These are phyloP conservation scores for Lagenorhynchus albirostris DNA, from an alignment of 2,113 vertebrate genomes.

Conservation along the genomic window DNA sequence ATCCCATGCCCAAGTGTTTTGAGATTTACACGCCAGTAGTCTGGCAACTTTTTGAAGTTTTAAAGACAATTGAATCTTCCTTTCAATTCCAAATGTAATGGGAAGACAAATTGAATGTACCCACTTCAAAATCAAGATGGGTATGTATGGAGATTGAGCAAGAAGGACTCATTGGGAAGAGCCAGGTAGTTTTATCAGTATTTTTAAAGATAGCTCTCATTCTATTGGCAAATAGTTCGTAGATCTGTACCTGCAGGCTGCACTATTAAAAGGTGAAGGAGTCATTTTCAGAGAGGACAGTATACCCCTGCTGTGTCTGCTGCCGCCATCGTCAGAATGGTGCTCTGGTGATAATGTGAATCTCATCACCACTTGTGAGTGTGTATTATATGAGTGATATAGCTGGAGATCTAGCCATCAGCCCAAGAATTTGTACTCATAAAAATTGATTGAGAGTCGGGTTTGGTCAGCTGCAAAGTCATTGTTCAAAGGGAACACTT, in stretches of 20 bases:
- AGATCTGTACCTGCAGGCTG: slow-evolving; percentile 52
- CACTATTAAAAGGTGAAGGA: slow-evolving; percentile 65
- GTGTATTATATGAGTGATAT: slow-evolving; percentile 59
- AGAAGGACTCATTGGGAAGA: slow-evolving; percentile 29
- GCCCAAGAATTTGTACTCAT: slow-evolving; percentile 58
- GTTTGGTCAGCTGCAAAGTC: slow-evolving; percentile 64
- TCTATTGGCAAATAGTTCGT: slow-evolving; percentile 13
- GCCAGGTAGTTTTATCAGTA: neutral
- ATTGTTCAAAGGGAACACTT: slow-evolving; percentile 65
- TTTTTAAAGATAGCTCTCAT: slow-evolving; percentile 48
- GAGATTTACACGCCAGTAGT: neutral
- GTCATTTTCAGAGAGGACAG: neutral
- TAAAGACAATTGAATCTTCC: slow-evolving; percentile 39
- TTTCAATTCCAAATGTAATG: slow-evolving; percentile 53
- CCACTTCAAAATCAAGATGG: slow-evolving; percentile 37
- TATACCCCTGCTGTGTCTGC: slow-evolving; percentile 57
- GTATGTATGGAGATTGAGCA: slow-evolving; percentile 29
- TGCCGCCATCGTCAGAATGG: slow-evolving; percentile 53
- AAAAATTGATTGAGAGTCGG: slow-evolving; percentile 68
- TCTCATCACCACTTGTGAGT: slow-evolving; percentile 70
- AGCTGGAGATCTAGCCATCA: slow-evolving; percentile 50
- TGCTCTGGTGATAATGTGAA: slow-evolving; percentile 67
- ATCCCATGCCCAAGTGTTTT: neutral
- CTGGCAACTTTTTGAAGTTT: slow-evolving; percentile 40
- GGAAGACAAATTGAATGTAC: slow-evolving; percentile 47